Base-by-base conservation (phyloP, 2,797 vertebrate genomes). In the Lerista edwardsae region DNA sequence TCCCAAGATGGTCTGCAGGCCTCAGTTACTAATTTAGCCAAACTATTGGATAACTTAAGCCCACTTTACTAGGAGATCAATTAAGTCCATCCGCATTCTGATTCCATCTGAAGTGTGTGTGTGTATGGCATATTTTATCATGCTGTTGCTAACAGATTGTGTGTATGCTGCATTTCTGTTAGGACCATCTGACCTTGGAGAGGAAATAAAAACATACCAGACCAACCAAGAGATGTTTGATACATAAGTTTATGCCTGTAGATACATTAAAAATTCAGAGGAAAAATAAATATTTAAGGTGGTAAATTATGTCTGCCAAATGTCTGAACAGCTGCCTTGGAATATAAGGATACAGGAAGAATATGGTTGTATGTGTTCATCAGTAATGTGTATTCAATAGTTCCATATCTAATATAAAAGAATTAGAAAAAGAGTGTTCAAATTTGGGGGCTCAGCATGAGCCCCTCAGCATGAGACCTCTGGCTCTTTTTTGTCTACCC, bases 211-310 rank as follows among this genome's bases (percentile, higher is more conserved):
- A 96, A 96, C 95, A 96, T 93, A 95, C 94, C 94, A 96, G 96
- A 93, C 95, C 95, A 95, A 96, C 93, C 94, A 95, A 95, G 95
- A 96, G 96, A 95, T 94, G 95, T 95, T 96, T 96, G 95, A 94
- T 94, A 95, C 92, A 95, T 94, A 95, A 91, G 94, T 95, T 96
- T 93, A 93, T 95, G 91, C 93, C 90, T 92, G 94, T 94, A 92
- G 92, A 94, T 95, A 91, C 94, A 95, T 96, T 93, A 95, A 94
- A 96, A 96, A 96, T 96, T 96, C 95, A 96, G 95, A 96, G 95
- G 94, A 95, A 95, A 95, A 96, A 95, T 95, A 96, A 96, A 95
- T 96, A 96, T 96, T 96, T 96, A 95, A 96, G 94, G 95, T 95
- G 93, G 94, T 94, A 95, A 96, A 96, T 95, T 95, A 96, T 95